These are phyloP conservation scores for Craseonycteris thonglongyai DNA, from an alignment of 2,113 vertebrate species.

Conservation along the genomic window DNA sequence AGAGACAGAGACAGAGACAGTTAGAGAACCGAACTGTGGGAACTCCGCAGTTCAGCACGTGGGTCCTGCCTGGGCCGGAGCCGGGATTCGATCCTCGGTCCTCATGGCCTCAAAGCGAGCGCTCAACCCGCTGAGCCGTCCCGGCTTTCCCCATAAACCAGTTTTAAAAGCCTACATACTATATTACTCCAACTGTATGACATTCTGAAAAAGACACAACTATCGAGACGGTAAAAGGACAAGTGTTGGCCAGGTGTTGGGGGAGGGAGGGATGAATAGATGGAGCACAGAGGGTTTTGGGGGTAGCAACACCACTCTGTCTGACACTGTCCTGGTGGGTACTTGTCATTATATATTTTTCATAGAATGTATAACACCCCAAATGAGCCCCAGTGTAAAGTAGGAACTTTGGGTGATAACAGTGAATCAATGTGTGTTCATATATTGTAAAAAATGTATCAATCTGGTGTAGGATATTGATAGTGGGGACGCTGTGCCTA, in stretches of 20 bases:
- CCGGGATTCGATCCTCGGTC: too few relatives aligned
- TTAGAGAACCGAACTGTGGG: too few relatives aligned
- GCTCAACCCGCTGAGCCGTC: too few relatives aligned
- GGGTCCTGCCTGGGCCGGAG: too few relatives aligned
- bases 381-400: not conserved
- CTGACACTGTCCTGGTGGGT: not conserved
- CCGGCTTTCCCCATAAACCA: too few relatives aligned
- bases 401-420: not conserved
- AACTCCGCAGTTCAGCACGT: too few relatives aligned
- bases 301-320: not conserved
- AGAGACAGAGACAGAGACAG: too few relatives aligned
- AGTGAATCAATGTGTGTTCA: not conserved
- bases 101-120: too few relatives aligned
- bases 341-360: not conserved
- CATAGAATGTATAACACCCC: not conserved
- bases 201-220: not conserved
- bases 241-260: too few relatives aligned
- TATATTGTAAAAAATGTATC: not conserved
- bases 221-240: not conserved
- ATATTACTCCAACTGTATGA: not conserved
- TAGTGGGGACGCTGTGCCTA: not conserved
- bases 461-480: not conserved
- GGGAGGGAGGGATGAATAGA: not conserved
- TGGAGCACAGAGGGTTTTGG: not conserved
- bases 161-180: not conserved